Conservation (phyloP, 2,888 invertebrate species). For the Diaphora mendica region DNA sequence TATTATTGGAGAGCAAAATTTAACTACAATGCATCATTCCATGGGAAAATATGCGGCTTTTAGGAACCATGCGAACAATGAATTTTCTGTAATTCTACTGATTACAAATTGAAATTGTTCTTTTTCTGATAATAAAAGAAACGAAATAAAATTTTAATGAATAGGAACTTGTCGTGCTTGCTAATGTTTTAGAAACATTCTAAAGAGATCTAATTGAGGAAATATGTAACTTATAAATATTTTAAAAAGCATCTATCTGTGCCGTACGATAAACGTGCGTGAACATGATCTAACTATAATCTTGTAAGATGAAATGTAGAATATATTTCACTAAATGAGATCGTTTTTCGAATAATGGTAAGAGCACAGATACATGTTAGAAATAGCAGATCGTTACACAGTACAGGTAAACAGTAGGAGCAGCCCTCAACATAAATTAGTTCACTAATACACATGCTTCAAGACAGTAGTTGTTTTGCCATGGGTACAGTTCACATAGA, state of each 20-base stretch:
- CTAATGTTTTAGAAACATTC: constrained; percentile 42
- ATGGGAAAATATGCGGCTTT: constrained; percentile 38
- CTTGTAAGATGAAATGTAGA: not conserved
- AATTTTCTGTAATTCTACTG: constrained; percentile 31
- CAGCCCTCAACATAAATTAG: constrained; percentile 29
- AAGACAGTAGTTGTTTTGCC: constrained; percentile 29
- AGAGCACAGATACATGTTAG: constrained; percentile 46
- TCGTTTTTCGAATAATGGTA: constrained; percentile 16
- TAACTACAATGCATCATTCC: constrained; percentile 56
- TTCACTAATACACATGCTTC: constrained; percentile 45
- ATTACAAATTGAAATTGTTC: constrained; percentile 8
- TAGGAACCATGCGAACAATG: constrained; percentile 50
- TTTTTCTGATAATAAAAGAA: constrained; percentile 33
- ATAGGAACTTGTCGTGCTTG: constrained; percentile 48
- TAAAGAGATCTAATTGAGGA: constrained; percentile 73
- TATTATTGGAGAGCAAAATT: constrained; percentile 78
- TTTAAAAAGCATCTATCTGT: constrained; percentile 43
- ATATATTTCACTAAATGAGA: constrained; percentile 12
- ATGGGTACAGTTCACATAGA: constrained; percentile 28
- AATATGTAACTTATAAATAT: constrained; percentile 52
- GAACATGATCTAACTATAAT: not conserved
- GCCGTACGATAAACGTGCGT: constrained; percentile 18
- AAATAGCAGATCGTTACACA: constrained; percentile 35
- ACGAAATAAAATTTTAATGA: constrained; percentile 35
- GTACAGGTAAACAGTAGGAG: constrained; percentile 34